Conservation (phyloP, 2,888 invertebrate species). For the Smittia sp. region DNA sequence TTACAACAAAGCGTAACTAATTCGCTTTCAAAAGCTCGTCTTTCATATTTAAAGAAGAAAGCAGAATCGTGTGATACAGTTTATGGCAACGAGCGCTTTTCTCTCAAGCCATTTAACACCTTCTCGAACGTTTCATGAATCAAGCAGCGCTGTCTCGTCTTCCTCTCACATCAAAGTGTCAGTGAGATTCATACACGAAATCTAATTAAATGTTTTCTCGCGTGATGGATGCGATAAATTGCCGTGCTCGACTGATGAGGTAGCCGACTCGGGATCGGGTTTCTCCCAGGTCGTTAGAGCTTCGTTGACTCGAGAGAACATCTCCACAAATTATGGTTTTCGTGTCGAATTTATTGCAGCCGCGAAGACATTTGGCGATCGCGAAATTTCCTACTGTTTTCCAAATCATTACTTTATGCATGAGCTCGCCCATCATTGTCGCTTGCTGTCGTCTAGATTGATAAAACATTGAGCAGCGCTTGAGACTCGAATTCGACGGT, state of each 20-base stretch:
- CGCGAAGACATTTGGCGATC: too few relatives aligned
- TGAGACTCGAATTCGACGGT: not conserved
- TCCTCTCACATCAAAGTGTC: conserved; percentile 1
- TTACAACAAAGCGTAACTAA: conserved; percentile 39
- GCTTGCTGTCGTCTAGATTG: not conserved
- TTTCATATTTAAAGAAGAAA: not conserved
- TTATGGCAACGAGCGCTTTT: conserved; percentile 24
- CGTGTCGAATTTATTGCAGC: too few relatives aligned
- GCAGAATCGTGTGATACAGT: conserved; percentile 33
- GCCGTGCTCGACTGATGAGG: conserved; percentile 12
- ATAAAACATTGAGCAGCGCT: not conserved
- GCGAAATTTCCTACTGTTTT: conserved; percentile 36
- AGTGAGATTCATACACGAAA: conserved; percentile 15
- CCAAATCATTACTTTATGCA: conserved; percentile 31
- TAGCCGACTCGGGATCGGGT: not conserved
- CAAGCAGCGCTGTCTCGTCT: not conserved
- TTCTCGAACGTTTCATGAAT: conserved; percentile 7
- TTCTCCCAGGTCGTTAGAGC: not conserved
- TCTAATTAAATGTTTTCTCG: conserved; percentile 35
- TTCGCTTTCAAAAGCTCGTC: conserved; percentile 8
- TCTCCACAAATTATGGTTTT: too few relatives aligned
- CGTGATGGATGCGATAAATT: conserved; percentile 20
- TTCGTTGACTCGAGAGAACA: too few relatives aligned
- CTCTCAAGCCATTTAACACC: conserved; percentile 23
- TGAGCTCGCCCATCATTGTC: not conserved